phyloP scores from a whole-genome alignment of 2,888 invertebrate species.

The Nemotelus nigrinus region DNA sequence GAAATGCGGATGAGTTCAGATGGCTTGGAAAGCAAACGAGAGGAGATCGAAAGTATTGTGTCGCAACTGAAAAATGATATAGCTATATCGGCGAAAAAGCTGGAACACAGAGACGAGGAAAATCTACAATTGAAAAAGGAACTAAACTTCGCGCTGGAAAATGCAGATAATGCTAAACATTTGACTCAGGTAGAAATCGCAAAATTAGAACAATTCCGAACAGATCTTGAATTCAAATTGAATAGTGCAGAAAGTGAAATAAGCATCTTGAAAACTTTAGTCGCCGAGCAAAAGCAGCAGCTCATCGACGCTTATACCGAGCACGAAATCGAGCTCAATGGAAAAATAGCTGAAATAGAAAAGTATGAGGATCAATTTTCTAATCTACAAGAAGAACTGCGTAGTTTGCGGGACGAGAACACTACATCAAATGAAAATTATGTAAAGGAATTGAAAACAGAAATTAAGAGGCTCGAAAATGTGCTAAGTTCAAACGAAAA shows the following conservation, averaged over 20 bases:
- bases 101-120: slow-evolving; percentile 67
- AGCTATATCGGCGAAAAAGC: slow-evolving; percentile 65
- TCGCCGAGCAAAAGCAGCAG: slow-evolving; percentile 63
- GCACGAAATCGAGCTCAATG: slow-evolving; percentile 57
- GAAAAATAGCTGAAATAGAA: slow-evolving; percentile 55
- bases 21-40: slow-evolving; percentile 49
- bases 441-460: slow-evolving; percentile 54
- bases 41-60: slow-evolving; percentile 65
- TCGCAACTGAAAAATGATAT: slow-evolving; percentile 66
- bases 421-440: slow-evolving; percentile 56
- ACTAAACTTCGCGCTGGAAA: slow-evolving; percentile 56
- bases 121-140: slow-evolving; percentile 65
- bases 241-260: slow-evolving; percentile 60
- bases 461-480: slow-evolving; percentile 57
- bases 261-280: slow-evolving; percentile 60
- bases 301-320: slow-evolving; percentile 62
- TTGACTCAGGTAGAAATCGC: slow-evolving; percentile 59
- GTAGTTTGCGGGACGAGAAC: slow-evolving; percentile 66
- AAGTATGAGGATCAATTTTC: slow-evolving; percentile 61
- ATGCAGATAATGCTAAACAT: slow-evolving; percentile 56
- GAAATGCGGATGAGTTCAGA: too few species aligned
- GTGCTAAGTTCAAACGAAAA: slow-evolving; percentile 61
- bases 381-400: slow-evolving; percentile 65
- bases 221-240: slow-evolving; percentile 57
- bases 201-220: slow-evolving; percentile 57